Evolutionary conservation across 2,797 vertebrate genomes (phyloP).

Genomic region (Cuculus canorus): DNA sequence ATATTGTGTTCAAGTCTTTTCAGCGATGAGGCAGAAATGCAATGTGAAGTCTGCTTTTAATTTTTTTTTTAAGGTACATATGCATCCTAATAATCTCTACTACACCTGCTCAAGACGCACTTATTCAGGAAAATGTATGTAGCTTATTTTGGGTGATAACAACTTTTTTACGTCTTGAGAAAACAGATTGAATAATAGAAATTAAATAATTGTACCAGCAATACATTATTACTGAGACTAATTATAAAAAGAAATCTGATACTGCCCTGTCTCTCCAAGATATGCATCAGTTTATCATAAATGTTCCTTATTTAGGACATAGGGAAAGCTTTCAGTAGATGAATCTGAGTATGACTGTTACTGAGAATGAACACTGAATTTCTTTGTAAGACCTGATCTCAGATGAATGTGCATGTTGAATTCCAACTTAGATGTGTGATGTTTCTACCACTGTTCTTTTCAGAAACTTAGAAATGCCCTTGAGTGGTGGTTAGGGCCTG

Average conservation of each 20-base stretch:
- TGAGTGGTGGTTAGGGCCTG: background rate
- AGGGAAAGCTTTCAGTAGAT: background rate
- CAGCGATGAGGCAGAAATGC: background rate
- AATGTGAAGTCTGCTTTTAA: background rate
- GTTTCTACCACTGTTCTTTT: background rate
- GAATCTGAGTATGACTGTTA: background rate
- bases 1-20: background rate
- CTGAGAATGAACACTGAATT: background rate
- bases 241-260: conserved; percentile 5
- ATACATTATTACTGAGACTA: background rate
- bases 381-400: background rate
- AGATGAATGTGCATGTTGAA: background rate
- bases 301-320: background rate
- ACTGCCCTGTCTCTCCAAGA: background rate
- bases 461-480: background rate
- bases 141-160: background rate
- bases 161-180: background rate
- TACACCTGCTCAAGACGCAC: background rate
- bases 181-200: background rate
- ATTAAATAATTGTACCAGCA: background rate
- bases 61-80: background rate
- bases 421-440: background rate
- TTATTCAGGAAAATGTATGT: background rate
- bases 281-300: background rate
- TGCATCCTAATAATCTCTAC: background rate